phyloP scores from a whole-genome alignment of 35 echinoderm and acorn worm species.

The Apostichopus californicus region DNA sequence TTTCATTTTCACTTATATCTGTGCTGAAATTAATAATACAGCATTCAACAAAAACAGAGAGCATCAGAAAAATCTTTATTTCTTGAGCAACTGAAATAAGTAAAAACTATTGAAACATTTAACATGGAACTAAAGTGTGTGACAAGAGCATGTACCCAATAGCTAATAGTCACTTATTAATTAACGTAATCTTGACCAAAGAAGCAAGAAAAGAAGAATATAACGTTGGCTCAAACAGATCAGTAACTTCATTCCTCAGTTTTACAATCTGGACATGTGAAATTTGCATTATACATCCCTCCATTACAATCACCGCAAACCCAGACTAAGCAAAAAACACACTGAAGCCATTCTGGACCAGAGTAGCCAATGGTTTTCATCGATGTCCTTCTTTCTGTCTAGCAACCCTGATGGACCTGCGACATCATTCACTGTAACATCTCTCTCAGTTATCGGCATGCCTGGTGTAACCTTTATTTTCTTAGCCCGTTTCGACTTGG shows the following conservation, averaged over 20 bases:
- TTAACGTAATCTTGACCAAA: too few species aligned
- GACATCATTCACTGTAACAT: background rate
- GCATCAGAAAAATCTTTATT: too few species aligned
- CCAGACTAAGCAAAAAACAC: background rate
- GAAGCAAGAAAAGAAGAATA: too few species aligned
- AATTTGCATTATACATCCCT: background rate
- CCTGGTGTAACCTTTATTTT: background rate
- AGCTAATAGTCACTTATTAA: too few species aligned
- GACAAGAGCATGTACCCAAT: too few species aligned
- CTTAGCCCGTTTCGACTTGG: slow-evolving; percentile 6
- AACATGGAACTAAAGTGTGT: too few species aligned
- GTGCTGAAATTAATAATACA: too few species aligned
- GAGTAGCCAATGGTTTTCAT: background rate
- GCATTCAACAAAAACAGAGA: too few species aligned
- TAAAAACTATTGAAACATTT: too few species aligned
- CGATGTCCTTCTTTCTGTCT: background rate
- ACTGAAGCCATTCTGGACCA: background rate
- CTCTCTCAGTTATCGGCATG: background rate
- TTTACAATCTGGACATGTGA: background rate
- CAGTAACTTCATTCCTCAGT: background rate
- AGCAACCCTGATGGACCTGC: background rate
- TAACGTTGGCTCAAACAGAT: too few species aligned
- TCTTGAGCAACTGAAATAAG: too few species aligned
- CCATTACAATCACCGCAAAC: background rate
- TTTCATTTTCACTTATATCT: too few species aligned